phyloP scores from a whole-genome alignment of 2,113 vertebrate species.

The Syngnathus typhle region DNA sequence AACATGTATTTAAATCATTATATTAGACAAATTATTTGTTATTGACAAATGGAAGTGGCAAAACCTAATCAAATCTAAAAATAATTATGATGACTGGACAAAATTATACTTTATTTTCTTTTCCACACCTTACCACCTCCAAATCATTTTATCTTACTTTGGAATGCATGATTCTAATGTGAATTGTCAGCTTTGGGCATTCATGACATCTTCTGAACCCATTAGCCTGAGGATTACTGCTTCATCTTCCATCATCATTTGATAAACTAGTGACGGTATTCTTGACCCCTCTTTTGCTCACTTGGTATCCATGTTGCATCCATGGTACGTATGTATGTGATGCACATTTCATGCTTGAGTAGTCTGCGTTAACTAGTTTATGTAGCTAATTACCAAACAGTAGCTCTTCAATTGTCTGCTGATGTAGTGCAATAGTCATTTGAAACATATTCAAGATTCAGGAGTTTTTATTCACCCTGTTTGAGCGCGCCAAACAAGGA shows the following conservation, averaged over 20 bases:
- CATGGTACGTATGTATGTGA: background rate
- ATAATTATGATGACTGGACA: background rate
- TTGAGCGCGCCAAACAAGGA: too few species aligned
- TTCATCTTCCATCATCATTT: background rate
- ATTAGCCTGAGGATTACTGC: background rate
- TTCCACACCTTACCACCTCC: background rate
- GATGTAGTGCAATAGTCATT: background rate
- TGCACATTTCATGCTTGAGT: background rate
- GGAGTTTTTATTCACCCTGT: too few species aligned
- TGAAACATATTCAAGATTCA: background rate
- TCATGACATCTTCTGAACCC: background rate
- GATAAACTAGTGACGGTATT: constrained; percentile 1
- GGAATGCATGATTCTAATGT: background rate
- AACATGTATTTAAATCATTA: background rate
- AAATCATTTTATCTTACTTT: constrained; percentile 3
- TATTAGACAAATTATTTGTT: background rate
- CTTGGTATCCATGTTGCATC: background rate
- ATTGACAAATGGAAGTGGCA: background rate
- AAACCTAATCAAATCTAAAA: background rate
- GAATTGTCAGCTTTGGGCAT: background rate
- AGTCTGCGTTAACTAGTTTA: background rate
- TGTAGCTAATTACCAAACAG: background rate
- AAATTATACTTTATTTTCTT: background rate
- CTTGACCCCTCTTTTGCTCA: background rate
- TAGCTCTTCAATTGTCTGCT: background rate